Evolutionary conservation across 2,113 vertebrate genomes (phyloP), one percentile per base, ranked within the genome.

Genomic region (Psilopogon haemacephalus): DNA sequence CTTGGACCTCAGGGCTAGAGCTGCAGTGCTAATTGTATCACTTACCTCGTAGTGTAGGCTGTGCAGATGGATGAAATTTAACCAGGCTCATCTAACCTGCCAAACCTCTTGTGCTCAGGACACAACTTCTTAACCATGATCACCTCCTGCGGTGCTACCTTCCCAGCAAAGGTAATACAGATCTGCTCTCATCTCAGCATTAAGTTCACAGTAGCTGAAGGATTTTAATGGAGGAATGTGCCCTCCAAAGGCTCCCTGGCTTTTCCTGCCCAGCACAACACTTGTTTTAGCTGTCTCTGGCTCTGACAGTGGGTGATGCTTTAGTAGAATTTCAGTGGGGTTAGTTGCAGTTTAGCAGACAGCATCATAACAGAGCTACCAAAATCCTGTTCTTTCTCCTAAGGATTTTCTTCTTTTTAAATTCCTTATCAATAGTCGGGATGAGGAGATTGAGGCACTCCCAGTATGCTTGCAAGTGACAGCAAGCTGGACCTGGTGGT

Each of bases 201-300:
- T 48, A 17, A 62, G 33, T 54, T 65, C 60, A 7, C 44, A 1
- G 70, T 24, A 58, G n/a, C 59, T 0, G 0, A 16, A 60, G 85
- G 77, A 38, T 26, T 50, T 82, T 48, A 46, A 32, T 30, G 58
- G 38, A 65, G 81, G 42, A 33, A 38, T 2, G 0, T 62, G n/a
- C 30, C 71, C 48, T 72, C 67, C 2, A 0, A 67, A 42, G 46
- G 55, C 60, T 88, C 32, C 60, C 27, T 35, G 86, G 26, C 8
- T 68, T 64, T 75, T 52, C 62, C 73, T 91, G 78, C 37, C 8
- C 1, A 44, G 48, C 30, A 2, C 81, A 79, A 67, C 54, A 4
- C 37, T 3, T 40, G n/a, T 33, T 74, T 73, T 30, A 56, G 12
- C 70, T 90, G 60, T 23, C 55, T 38, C 46, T 48, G 40, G 10